These are phyloP conservation scores for Drosophila sp. DNA, from an alignment of 1,140 invertebrate genomes.

Conservation along the genomic window DNA sequence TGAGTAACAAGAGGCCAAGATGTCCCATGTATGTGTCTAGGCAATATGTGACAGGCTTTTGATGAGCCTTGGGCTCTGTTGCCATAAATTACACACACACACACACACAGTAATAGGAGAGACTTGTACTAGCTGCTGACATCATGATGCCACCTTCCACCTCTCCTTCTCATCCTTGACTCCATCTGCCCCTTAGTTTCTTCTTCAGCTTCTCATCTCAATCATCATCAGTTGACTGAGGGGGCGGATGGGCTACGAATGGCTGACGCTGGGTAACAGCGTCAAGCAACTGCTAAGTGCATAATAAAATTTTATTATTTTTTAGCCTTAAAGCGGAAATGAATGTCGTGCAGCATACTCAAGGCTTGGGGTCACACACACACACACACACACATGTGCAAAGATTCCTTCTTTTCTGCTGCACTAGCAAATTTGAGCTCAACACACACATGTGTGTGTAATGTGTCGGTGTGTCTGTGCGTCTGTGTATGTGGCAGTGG, in stretches of 20 bases:
- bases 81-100: conserved; percentile 60
- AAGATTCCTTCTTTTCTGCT: conserved; percentile 17
- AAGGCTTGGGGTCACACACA: conserved; percentile 13
- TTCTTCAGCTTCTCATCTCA: conserved; percentile 13
- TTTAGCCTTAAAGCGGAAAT: conserved; percentile 63
- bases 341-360: conserved; percentile 53
- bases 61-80: conserved; percentile 16
- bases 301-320: conserved; percentile 77
- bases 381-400: conserved; percentile 6
- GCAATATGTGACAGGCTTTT: conserved; percentile 15
- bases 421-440: conserved; percentile 33
- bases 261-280: conserved; percentile 12
- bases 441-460: conserved; percentile 12
- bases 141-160: background rate
- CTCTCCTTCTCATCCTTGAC: conserved; percentile 3
- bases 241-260: background rate
- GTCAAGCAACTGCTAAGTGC: conserved; percentile 61
- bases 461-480: conserved; percentile 11
- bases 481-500: background rate
- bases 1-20: conserved; percentile 16
- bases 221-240: conserved; percentile 31
- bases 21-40: conserved; percentile 14
- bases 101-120: background rate
- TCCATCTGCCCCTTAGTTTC: conserved; percentile 2
- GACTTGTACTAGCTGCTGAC: conserved; percentile 13